Evolutionary conservation across 1,140 invertebrate genomes (phyloP), one percentile per base, ranked within the genome.

Genomic region (Calosoma granatense): DNA sequence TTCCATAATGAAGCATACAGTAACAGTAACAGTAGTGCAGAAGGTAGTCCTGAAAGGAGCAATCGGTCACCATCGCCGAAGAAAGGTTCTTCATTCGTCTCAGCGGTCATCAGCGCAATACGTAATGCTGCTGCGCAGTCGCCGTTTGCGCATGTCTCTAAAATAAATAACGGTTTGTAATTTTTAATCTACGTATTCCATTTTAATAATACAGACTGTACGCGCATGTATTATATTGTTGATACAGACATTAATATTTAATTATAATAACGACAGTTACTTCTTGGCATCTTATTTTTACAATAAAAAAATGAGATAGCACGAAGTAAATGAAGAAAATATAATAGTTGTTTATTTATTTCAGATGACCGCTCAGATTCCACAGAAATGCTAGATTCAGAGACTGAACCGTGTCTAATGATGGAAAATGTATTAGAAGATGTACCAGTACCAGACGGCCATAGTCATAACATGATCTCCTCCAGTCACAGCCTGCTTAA

Each of bases 381-480:
- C 39, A 80, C 81, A 1, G 84, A 86, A 61, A 74, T 87, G 64
- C 72, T 87, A 11, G 85, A 87, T 69, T 87, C 85, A 1, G 86
- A 87, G 74, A 87, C 85, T 0, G 86, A 88, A 65, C 86, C 86
- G 3, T 87, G 83, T 62, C 70, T 88, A 20, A 86, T 87, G 78
- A 87, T 86, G 76, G 86, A 87, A 65, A 82, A 80, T 60, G 82
- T 85, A 4, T 57, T 85, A 23, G 82, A 85, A 67, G 82, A 85
- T 66, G 82, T 84, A 21, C 70, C 79, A 1, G 68, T 82, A 36
- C 78, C 76, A 1, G 82, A 85, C 57, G 81, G 81, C 12, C 80
- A 85, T 68, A 80, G 81, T 30, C 81, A 83, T 56, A 85, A 85
- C 63, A 81, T 85, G 77, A 75, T 85, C 1, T 84, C 82, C 23